Percentiles rank a stretch among this genome's conserved stretches.
phyloP scores from a whole-genome alignment of 2,888 invertebrate species.

The Malacosoma neustria region DNA sequence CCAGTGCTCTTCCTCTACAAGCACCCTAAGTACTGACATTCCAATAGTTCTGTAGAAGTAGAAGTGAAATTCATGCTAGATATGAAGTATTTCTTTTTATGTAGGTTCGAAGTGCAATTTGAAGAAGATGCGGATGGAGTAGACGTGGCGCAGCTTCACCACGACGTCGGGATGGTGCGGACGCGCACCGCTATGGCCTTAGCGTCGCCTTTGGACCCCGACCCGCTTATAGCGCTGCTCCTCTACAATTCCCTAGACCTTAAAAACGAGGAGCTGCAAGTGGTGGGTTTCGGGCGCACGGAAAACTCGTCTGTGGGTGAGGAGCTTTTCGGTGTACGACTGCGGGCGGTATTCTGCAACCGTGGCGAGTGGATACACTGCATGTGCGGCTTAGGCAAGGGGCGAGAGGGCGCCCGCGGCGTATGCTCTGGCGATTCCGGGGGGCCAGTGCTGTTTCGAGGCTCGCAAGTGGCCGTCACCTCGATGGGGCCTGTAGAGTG shows the following conservation, averaged over 20 bases:
- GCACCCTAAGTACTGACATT: constrained; percentile 43
- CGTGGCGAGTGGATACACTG: constrained; percentile 39
- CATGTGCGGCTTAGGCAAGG: constrained; percentile 10
- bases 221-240: constrained; percentile 20
- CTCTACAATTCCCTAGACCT: constrained; percentile 26
- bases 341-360: constrained; percentile 37
- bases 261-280: constrained; percentile 26
- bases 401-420: constrained; percentile 21
- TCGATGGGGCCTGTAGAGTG: constrained; percentile 53
- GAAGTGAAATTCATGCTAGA: no score
- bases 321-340: constrained; percentile 35
- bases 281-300: constrained; percentile 52
- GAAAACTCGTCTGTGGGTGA: constrained; percentile 34
- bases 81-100: no score
- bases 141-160: constrained; percentile 49
- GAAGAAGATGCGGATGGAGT: constrained; percentile 37
- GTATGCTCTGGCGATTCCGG: constrained; percentile 63
- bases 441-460: constrained; percentile 42
- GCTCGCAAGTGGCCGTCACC: constrained; percentile 41
- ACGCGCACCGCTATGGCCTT: constrained; percentile 34
- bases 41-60: no score
- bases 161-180: constrained; percentile 57
- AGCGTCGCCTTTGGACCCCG: constrained; percentile 8
- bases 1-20: constrained; percentile 39
- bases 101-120: constrained; percentile 39